Percentiles rank a stretch among this genome's conserved stretches.
Evolutionary conservation across 1,140 invertebrate species (phyloP).

Genomic region (Sycobia sp.): DNA sequence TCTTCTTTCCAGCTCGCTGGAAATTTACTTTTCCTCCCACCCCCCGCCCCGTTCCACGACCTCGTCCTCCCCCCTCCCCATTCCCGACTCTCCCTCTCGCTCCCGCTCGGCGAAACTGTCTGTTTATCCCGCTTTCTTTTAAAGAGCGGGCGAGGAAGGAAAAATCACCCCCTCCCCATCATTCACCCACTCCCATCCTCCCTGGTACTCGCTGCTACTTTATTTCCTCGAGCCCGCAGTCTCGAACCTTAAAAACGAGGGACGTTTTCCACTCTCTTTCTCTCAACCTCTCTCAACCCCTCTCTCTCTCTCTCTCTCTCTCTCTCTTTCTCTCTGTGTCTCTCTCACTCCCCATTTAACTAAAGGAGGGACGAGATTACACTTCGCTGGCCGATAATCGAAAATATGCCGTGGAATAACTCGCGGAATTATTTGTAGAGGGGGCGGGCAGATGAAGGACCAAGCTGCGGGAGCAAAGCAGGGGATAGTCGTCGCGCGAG

Average conservation of each 20-base stretch:
- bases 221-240: constrained; percentile 46
- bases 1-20: constrained; percentile 59
- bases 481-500: too few species aligned
- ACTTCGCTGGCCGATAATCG: constrained; percentile 60
- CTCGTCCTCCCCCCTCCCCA: constrained; percentile 42
- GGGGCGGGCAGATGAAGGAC: too few species aligned
- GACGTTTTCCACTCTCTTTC: background rate
- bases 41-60: constrained; percentile 42
- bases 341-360: constrained; percentile 50
- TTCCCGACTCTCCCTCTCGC: background rate
- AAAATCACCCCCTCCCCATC: constrained; percentile 26
- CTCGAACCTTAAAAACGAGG: constrained; percentile 7
- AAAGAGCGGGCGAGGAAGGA: constrained; percentile 45
- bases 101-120: constrained; percentile 52
- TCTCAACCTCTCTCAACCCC: too few species aligned
- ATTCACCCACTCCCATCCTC: too few species aligned
- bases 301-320: constrained; percentile 34
- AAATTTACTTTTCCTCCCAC: constrained; percentile 62
- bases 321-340: too few species aligned
- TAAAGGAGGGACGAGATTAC: constrained; percentile 52
- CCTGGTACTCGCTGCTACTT: too few species aligned
- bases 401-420: constrained; percentile 59
- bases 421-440: constrained; percentile 52
- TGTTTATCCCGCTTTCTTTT: constrained; percentile 63
- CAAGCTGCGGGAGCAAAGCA: too few species aligned